phyloP scores from a whole-genome alignment of 2,113 vertebrate species.

The Todiramphus saurophagus region DNA sequence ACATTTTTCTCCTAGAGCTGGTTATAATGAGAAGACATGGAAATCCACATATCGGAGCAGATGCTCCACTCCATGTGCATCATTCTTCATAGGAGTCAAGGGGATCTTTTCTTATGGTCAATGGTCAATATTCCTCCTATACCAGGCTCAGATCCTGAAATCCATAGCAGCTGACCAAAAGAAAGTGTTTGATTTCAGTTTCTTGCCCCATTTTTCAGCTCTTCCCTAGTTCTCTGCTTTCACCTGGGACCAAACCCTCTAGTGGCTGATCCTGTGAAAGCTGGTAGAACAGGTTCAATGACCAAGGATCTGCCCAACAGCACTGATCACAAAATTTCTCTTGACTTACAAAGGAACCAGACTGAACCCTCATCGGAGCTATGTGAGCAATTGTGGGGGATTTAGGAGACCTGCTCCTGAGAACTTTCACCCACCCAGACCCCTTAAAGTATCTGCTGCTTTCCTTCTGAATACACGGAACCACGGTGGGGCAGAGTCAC shows the following conservation, averaged over 20 bases:
- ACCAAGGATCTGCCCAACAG: neutral
- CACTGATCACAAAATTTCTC: neutral
- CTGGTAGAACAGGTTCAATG: neutral
- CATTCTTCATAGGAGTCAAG: neutral
- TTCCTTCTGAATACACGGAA: neutral
- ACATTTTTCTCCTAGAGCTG: constrained; percentile 21
- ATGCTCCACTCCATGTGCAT: rapidly evolving
- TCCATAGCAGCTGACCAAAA: neutral
- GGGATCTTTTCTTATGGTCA: neutral
- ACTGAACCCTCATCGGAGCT: neutral
- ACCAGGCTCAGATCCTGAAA: neutral
- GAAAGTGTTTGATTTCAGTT: neutral
- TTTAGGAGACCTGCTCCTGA: neutral
- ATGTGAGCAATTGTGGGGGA: neutral
- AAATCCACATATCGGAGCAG: neutral
- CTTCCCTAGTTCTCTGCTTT: neutral
- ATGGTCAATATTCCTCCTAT: neutral
- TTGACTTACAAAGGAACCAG: neutral
- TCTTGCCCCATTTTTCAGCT: neutral
- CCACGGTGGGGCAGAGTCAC: neutral
- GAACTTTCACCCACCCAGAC: neutral
- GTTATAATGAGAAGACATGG: neutral
- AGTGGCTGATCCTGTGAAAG: neutral
- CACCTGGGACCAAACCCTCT: neutral
- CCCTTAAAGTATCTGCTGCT: neutral